Evolutionary conservation across 2,888 invertebrate species (phyloP), one percentile per base, ranked within the genome.

Genomic region (Idaea aversata): DNA sequence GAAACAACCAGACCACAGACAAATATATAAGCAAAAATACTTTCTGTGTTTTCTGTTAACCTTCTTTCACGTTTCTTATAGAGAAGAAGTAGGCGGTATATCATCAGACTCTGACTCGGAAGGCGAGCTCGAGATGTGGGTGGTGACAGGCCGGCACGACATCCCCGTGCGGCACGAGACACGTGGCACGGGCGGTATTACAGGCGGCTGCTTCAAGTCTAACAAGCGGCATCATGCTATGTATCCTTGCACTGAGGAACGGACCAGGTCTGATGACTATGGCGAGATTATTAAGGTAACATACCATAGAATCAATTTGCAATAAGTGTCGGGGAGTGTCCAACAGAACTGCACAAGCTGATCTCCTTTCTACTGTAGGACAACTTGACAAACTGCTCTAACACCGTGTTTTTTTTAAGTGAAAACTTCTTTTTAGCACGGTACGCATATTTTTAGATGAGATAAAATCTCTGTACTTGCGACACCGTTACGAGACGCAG

Each of bases 191-290:
- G 36, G 36, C 36, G 36, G 6, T 5, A 10, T 7, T 4, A 10
- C 47, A 4, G 65, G 76, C 0, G 91, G 91, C 64, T 91, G 87
- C 83, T 92, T 92, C 87, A 83, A 95, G 95, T 75, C 94, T 93
- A 74, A 97, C 97, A 65, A 98, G 90, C 97, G 98, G 65, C 97
- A 98, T 77, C 97, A 98, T 87, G 99, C 99, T 0, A 99, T 99
- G 97, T 99, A 97, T 90, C 99, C 99, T 0, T 97, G 96, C 83
- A 95, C 96, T 61, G 99, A 99, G 85, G 98, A 99, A 69, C 96
- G 98, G 82, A 94, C 98, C 36, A 95, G 98, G 84, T 95, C 95
- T 80, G 99, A 99, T 79, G 99, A 99, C 84, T 99, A 99, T 82
- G 99, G 99, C 0, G 99, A 99, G 90, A 95, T 77, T 67, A 67